Percentiles rank a stretch among this genome's conserved stretches.
Evolutionary conservation across 2,888 invertebrate species (phyloP).

Genomic region (Nasonovia ribisnigri): DNA sequence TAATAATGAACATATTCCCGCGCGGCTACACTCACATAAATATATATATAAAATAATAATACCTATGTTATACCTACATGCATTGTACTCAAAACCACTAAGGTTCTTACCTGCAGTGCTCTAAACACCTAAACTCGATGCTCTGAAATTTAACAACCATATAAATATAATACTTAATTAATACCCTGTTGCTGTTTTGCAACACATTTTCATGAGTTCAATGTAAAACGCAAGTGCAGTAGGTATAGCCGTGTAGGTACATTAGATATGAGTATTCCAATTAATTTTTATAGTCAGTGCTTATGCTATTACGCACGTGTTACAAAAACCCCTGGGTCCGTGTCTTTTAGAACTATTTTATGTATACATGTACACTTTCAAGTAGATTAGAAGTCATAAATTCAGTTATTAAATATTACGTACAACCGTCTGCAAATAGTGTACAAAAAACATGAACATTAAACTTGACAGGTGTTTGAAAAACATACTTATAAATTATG

Average conservation of each 20-base stretch:
- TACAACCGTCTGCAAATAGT: constrained; percentile 5
- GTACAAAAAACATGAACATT: constrained; percentile 3
- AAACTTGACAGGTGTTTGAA: constrained; percentile 29
- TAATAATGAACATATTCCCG: too few relatives aligned
- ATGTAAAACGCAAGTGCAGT: not conserved
- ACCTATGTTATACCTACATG: not conserved
- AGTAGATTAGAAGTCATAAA: constrained; percentile 47
- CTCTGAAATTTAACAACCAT: constrained; percentile 6
- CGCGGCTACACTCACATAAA: not conserved
- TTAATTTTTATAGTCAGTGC: constrained; percentile 45
- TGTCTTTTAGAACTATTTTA: constrained; percentile 37
- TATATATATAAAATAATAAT: not conserved
- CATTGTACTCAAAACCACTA: not conserved
- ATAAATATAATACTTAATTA: not conserved
- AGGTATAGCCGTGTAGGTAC: not conserved
- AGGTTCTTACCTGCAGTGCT: not conserved
- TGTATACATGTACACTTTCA: not conserved
- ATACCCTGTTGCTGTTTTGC: not conserved
- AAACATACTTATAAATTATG: constrained; percentile 13
- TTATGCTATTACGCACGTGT: constrained; percentile 11
- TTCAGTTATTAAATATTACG: constrained; percentile 50
- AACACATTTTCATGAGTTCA: not conserved
- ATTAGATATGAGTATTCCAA: constrained; percentile 19
- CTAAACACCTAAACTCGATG: not conserved
- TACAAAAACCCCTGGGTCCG: constrained; percentile 22